Percentiles rank a stretch among this genome's conserved stretches.
Conservation (phyloP, 2,113 vertebrate species). For the Prionailurus bengalensis region DNA sequence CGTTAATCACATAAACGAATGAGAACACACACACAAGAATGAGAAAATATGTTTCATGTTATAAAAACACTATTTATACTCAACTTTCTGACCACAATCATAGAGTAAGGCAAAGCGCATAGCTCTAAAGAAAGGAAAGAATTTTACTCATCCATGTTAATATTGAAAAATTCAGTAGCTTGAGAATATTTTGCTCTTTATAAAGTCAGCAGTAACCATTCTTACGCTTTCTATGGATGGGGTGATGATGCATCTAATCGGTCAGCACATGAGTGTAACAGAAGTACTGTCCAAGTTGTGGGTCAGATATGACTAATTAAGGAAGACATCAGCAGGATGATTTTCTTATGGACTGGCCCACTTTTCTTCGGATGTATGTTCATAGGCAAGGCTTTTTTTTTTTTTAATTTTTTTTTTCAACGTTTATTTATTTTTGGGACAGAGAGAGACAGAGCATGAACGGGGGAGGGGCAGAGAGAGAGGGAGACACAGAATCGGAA, state of each 20-base stretch:
- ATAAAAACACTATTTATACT: not conserved
- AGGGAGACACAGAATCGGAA: too few species aligned
- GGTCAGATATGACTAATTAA: not conserved
- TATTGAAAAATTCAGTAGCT: not conserved
- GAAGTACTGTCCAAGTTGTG: not conserved
- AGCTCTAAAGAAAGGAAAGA: constrained; percentile 2
- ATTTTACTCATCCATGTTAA: not conserved
- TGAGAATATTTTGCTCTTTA: constrained; percentile 19
- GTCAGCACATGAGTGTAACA: not conserved
- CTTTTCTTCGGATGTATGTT: not conserved
- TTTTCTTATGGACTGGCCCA: not conserved
- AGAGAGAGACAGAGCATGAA: too few species aligned
- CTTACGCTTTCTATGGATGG: not conserved
- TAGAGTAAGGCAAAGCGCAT: not conserved
- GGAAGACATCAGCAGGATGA: not conserved
- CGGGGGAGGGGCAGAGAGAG: too few species aligned
- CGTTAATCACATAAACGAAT: not conserved
- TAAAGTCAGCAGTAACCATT: not conserved
- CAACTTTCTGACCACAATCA: not conserved
- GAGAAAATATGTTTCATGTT: not conserved
- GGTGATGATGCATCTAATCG: not conserved
- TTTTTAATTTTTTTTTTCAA: too few species aligned
- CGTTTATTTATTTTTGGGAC: too few species aligned
- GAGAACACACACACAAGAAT: not conserved
- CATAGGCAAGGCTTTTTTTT: not conserved